Evolutionary conservation across 2,797 vertebrate species (phyloP), one percentile per base, ranked within the genome.

Genomic region (Astyanax mexicanus): DNA sequence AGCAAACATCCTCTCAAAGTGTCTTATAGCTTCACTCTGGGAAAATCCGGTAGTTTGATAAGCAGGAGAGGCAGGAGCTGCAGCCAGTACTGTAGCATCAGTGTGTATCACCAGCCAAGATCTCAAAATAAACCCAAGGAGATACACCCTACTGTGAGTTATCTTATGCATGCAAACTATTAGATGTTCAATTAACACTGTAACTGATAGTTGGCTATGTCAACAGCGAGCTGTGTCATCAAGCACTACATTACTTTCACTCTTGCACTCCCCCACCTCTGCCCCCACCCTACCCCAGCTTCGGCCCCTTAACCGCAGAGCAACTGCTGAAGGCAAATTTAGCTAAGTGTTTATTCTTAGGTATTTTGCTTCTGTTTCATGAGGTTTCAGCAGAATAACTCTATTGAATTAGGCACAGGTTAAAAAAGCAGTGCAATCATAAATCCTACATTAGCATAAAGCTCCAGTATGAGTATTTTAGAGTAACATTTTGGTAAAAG

Each of bases 121-220:
- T 77, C 75, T 55, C 72, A 80, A 88, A 90, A 91, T 90, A 88
- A 88, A 86, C 83, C 84, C 77, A 52, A 60, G 74, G 81, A 82
- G 86, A 77, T 79, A 78, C 75, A 78, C 83, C 85, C 84, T 83
- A 84, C 86, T 79, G 81, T 68, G 68, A 78, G 78, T 84, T 88
- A 90, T 89, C 87, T 87, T 87, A 84, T 85, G 80, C 62, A 77
- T 45, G 27, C 61, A 37, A 85, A 85, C 83, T 85, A 90, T 90
- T 88, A 86, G 80, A 85, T 85, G 85, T 89, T 89, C 85, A 89
- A 87, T 91, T 89, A 89, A 88, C 83, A 83, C 27, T 45, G 88
- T 87, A 86, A 90, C 79, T 81, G 86, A 90, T 88, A 88, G 86
- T 88, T 80, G 86, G 79, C 78, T 79, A 69, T 86, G 86, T 90